Base-by-base conservation (phyloP, 2,797 vertebrate genomes). In the Diplodus sargus region DNA sequence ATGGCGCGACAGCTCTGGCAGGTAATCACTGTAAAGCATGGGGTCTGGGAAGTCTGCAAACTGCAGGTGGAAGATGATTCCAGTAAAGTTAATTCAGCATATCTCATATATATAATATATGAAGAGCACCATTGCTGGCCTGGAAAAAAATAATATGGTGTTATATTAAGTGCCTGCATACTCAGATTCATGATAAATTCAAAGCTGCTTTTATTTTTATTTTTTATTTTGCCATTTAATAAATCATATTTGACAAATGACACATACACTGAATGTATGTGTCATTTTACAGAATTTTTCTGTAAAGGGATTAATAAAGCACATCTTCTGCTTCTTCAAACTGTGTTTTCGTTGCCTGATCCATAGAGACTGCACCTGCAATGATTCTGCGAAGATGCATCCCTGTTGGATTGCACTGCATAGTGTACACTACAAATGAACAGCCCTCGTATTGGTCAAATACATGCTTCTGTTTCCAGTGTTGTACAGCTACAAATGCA, bases 1-100 rank as follows among this genome's bases (percentile, higher is more conserved):
- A 77, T 97, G 97, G 59, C 94, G 94, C 0, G 95, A 94, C 60
- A 96, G 93, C 87, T 96, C 96, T 5, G 96, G 96, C 86, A 99
- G 95, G 74, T 99, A 99, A 92, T 99, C 98, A 30, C 96, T 98
- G 93, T 98, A 96, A 90, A 98, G 94, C 96, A 96, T 96, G 86
- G 96, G 96, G 91, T 99, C 97, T n/a, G 96, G 97, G 86, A 96
- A 97, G 79, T 97, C 97, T 76, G 96, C 95, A 93, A 97, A 97
- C 98, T 99, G 89, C 22, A 91, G 90, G 71, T 23, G 47, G 52
- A 68, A 69, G 22, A 82, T 2, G 58, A 3, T 17, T 30, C 59
- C 30, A 63, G 43, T 65, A 0, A 51, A 39, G 13, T 70, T 59
- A 61, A 28, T 59, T 60, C 62, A 83, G 25, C 15, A 51, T n/a